These are phyloP conservation scores for Diacarnus erythraeanus DNA, from an alignment of 37 sponge, comb jelly and placozoan genomes.

Conservation along the genomic window DNA sequence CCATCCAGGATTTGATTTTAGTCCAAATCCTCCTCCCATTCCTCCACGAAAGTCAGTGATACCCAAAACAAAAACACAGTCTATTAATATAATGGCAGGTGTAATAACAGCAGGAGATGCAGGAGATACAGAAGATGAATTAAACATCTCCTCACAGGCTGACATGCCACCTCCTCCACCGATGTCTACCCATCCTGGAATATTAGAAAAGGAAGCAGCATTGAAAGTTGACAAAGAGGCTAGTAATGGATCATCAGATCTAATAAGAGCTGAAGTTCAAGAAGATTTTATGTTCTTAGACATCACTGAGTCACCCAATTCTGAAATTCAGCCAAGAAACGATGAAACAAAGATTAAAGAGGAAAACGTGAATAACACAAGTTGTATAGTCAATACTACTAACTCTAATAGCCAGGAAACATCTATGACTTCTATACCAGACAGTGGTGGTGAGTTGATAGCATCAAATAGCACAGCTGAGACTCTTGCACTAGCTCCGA, in stretches of 20 bases:
- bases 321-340: not conserved
- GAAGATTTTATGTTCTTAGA: not conserved
- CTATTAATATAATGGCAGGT: no score
- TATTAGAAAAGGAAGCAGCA: not conserved
- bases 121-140: not conserved
- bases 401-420: not conserved
- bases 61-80: no score
- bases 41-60: no score
- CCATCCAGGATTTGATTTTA: no score
- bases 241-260: not conserved
- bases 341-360: not conserved
- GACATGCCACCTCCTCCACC: constrained; percentile 36
- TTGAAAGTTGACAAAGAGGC: not conserved
- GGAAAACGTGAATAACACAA: not conserved
- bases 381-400: no score
- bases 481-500: not conserved
- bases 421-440: not conserved
- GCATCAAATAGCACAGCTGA: not conserved
- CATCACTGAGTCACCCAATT: not conserved
- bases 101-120: not conserved
- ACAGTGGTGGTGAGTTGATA: not conserved
- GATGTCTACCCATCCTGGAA: constrained; percentile 30
- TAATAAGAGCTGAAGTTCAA: no score
- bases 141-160: no score
- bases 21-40: no score